Evolutionary conservation across 2,113 vertebrate species (phyloP).

Genomic region (Agapornis roseicollis): DNA sequence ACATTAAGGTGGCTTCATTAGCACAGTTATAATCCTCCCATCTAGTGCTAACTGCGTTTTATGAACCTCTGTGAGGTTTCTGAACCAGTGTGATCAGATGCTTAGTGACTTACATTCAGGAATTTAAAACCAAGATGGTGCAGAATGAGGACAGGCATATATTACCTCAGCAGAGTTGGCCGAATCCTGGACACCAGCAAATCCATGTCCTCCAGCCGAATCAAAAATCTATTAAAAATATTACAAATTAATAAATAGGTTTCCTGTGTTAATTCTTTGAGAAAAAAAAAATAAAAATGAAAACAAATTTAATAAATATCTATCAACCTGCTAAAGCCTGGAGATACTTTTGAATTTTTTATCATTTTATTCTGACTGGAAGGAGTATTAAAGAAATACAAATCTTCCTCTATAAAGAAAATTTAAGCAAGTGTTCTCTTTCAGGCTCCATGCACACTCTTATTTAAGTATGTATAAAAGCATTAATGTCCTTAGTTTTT

Average conservation of each 20-base stretch:
- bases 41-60: not conserved
- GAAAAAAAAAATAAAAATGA: not conserved
- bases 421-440: not conserved
- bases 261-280: not conserved
- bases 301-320: not conserved
- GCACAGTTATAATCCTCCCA: not conserved
- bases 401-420: not conserved
- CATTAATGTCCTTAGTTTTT: not conserved
- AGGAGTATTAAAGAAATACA: not conserved
- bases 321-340: not conserved
- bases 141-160: not conserved
- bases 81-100: not conserved
- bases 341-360: not conserved
- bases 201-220: slow-evolving; percentile 72
- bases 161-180: slow-evolving; percentile 75
- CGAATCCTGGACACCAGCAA: slow-evolving; percentile 66
- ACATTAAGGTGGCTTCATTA: not conserved
- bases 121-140: not conserved
- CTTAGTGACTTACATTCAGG: not conserved
- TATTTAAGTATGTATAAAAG: not conserved
- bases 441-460: not conserved
- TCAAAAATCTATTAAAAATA: slow-evolving; percentile 83
- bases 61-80: not conserved
- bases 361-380: not conserved
- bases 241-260: not conserved